Conservation (phyloP, 1,140 invertebrate species). For the Caenorhabditis elegans region DNA sequence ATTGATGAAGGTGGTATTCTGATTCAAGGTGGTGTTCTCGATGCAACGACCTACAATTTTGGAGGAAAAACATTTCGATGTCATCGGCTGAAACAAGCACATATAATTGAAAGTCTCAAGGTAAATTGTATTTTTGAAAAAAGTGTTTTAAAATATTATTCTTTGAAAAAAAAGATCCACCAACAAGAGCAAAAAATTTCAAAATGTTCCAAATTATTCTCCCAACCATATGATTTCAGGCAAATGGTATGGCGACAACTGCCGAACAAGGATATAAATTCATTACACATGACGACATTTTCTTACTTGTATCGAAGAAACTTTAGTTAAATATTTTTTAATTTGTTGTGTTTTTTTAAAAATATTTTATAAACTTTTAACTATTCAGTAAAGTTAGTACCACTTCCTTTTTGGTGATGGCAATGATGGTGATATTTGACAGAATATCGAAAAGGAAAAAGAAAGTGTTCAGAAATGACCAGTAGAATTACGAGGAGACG, state of each 20-base stretch:
- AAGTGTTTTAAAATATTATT: background rate
- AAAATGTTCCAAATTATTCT: background rate
- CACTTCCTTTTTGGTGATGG: no score
- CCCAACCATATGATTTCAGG: slow-evolving; percentile 50
- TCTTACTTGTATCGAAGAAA: slow-evolving; percentile 62
- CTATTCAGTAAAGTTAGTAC: no score
- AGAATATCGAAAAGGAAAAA: background rate
- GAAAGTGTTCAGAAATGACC: background rate
- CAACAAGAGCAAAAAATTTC: no score
- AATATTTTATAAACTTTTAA: no score
- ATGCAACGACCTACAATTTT: background rate
- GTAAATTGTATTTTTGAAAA: background rate
- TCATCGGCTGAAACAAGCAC: background rate
- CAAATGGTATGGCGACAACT: slow-evolving; percentile 58
- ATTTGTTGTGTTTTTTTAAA: background rate
- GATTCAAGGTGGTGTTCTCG: slow-evolving; percentile 37
- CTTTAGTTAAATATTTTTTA: background rate
- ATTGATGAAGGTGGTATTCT: slow-evolving; percentile 56
- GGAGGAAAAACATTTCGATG: slow-evolving; percentile 25
- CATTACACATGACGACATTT: slow-evolving; percentile 61
- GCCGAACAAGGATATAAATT: slow-evolving; percentile 53
- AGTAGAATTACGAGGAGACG: background rate
- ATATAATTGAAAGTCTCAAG: slow-evolving; percentile 16
- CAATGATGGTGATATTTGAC: no score
- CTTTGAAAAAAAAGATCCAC: background rate